Base-by-base conservation (phyloP, 2,113 vertebrate species). In the Rissa tridactyla region DNA sequence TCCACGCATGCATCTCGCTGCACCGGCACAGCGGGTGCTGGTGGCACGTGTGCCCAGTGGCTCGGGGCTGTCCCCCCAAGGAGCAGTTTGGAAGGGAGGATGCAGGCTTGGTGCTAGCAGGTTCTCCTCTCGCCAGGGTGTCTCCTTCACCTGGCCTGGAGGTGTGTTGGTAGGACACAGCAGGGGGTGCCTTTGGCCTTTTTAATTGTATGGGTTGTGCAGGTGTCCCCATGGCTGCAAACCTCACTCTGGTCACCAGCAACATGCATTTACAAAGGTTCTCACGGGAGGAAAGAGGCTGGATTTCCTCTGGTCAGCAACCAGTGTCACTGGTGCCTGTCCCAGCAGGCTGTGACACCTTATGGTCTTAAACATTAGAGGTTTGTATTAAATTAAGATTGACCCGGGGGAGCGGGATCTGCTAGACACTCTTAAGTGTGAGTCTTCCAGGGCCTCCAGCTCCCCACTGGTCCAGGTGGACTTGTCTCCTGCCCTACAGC, bases 111-210 rank as follows among this genome's bases (percentile, higher is more conserved):
- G n/a, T 57, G 32, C 18, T 18, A 12, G 16, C 36, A 22, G 51
- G 13, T 44, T 46, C 14, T 75, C 9, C 46, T 71, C 34, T 65
- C 1, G 0, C 23, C 0, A 0, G 51, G 16, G 1, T 1, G 2
- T 9, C 55, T 70, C 11, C 68, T 68, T 40, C 13, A 0, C 4
- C 57, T 17, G 47, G 9, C 60, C 29, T 62, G 17, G 16, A 66
- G 42, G 29, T 40, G 51, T 36, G 19, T 55, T 70, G 30, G 22
- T 10, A 29, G 64, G 54, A 26, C 29, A 44, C 16, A 6, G 15
- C 0, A 13, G 9, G 46, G 14, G 22, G 11, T 29, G 22, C 23
- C 18, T 76, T 57, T 58, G 60, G 15, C 12, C 12, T 65, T 60
- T 78, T 55, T 10, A 8, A 16, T 13, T 7, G 10, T 42, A 42